Conservation (phyloP, 2,888 invertebrate species). For the Tipula lateralis region DNA sequence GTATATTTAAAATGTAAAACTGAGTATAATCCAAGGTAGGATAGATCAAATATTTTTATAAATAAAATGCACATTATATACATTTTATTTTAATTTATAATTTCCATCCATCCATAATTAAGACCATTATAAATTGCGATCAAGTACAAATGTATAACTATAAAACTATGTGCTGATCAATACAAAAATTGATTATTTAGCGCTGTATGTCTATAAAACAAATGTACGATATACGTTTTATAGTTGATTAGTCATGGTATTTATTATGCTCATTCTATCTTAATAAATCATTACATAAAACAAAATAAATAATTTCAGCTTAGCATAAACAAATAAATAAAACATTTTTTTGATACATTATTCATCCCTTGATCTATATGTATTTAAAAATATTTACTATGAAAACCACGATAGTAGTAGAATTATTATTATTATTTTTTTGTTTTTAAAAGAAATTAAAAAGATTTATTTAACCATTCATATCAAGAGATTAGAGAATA, state of each 20-base stretch:
- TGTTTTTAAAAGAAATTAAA: background rate
- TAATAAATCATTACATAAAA: background rate
- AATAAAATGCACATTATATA: background rate
- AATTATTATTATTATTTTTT: background rate
- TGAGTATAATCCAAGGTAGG: background rate
- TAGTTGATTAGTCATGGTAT: background rate
- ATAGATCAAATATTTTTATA: background rate
- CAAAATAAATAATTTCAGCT: background rate
- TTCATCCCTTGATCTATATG: background rate
- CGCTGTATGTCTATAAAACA: background rate
- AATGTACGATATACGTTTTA: background rate
- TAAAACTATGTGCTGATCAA: slow-evolving; percentile 19
- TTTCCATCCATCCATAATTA: background rate
- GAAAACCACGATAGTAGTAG: background rate
- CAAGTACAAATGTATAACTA: background rate
- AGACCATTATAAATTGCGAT: slow-evolving; percentile 11
- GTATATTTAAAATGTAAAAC: background rate
- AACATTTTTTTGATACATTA: background rate
- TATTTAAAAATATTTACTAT: background rate
- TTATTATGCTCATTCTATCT: background rate
- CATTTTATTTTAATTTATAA: background rate
- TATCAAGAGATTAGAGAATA: background rate
- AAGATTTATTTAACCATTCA: background rate
- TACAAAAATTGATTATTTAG: background rate
- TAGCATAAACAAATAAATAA: background rate